phyloP scores from a whole-genome alignment of 2,113 vertebrate genomes.

The Chaetops frenatus region DNA sequence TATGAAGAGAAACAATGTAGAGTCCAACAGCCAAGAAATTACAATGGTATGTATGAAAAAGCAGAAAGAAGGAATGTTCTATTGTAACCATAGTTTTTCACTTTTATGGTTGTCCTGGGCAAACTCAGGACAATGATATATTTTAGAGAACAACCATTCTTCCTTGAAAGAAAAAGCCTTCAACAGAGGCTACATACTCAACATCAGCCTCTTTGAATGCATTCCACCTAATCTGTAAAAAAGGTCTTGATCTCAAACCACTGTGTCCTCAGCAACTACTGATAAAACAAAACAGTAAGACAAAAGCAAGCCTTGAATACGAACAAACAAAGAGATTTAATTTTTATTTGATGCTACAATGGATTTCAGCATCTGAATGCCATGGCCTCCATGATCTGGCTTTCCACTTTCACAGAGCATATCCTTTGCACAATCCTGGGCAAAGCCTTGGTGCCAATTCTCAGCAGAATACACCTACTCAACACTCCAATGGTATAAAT shows the following conservation, averaged over 20 bases:
- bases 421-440: not conserved
- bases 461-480: not conserved
- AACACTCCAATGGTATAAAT: not conserved
- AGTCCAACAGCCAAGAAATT: not conserved
- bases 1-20: not conserved
- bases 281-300: not conserved
- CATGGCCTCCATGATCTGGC: not conserved
- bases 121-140: not conserved
- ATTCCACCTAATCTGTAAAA: not conserved
- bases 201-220: not conserved
- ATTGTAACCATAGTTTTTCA: not conserved
- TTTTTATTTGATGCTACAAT: not conserved
- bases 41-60: not conserved
- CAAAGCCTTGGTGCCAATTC: not conserved
- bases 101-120: not conserved
- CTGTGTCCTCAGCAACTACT: not conserved
- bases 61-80: not conserved
- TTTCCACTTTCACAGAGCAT: not conserved
- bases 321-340: not conserved
- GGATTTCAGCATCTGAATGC: not conserved
- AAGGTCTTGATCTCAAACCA: not conserved
- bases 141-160: not conserved
- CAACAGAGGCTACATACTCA: not conserved
- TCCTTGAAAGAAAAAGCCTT: not conserved
- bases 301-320: not conserved